Percentiles rank a stretch among this genome's conserved stretches.
These are phyloP conservation scores for Saxidomus purpurata DNA, from an alignment of 1,140 invertebrate genomes.

Conservation along the genomic window DNA sequence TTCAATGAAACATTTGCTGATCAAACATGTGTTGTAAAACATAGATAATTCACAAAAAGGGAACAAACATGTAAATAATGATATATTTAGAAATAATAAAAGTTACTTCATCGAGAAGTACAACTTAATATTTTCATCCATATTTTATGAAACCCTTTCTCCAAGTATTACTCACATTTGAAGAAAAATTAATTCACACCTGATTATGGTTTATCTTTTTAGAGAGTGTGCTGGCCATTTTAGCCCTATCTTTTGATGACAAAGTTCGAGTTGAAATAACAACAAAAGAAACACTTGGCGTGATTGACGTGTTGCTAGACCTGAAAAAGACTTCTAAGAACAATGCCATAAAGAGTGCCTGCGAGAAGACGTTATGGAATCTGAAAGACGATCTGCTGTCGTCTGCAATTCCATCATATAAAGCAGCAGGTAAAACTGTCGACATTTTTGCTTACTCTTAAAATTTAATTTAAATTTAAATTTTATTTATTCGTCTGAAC, in stretches of 20 bases:
- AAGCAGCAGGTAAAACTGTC: neutral
- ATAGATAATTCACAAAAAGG: too few relatives aligned
- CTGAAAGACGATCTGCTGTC: neutral
- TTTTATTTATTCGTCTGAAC: too few relatives aligned
- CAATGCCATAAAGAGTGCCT: neutral
- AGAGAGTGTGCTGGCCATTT: neutral
- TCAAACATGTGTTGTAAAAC: too few relatives aligned
- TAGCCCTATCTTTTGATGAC: neutral
- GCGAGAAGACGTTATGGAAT: neutral
- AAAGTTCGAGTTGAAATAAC: neutral
- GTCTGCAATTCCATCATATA: neutral
- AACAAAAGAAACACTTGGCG: neutral
- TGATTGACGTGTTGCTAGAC: neutral
- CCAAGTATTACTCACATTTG: too few relatives aligned
- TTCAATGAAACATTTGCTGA: too few relatives aligned
- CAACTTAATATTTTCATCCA: too few relatives aligned
- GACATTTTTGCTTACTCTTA: too few relatives aligned
- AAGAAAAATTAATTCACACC: neutral
- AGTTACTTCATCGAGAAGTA: too few relatives aligned
- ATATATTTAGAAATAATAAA: too few relatives aligned
- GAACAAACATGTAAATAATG: too few relatives aligned
- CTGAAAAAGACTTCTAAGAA: neutral
- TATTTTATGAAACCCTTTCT: too few relatives aligned
- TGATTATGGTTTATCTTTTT: neutral
- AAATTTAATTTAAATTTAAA: too few relatives aligned